Evolutionary conservation across 2,888 invertebrate species (phyloP).

Genomic region (Hybos culiciformis): DNA sequence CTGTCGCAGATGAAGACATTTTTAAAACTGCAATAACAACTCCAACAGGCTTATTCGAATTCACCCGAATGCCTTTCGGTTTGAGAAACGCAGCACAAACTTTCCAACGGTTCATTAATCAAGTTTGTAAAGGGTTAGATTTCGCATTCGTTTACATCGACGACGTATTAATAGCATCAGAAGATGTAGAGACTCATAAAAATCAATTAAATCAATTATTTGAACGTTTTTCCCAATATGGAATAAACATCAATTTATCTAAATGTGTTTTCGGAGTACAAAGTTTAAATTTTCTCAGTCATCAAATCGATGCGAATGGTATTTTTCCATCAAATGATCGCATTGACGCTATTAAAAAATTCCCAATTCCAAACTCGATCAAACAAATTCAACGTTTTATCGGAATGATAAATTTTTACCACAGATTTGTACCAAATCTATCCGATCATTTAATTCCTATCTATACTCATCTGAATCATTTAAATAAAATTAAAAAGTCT

Average conservation of each 20-base stretch:
- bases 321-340: slow-evolving; percentile 1
- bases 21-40: slow-evolving; percentile 24
- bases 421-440: not conserved
- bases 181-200: slow-evolving; percentile 10
- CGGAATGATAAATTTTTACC: not conserved
- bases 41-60: slow-evolving; percentile 25
- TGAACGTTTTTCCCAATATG: not conserved
- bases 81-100: slow-evolving; percentile 24
- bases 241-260: slow-evolving; percentile 13
- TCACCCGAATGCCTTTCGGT: slow-evolving; percentile 21
- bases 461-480: not conserved
- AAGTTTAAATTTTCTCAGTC: not conserved
- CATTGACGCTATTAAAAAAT: not conserved
- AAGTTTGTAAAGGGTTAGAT: slow-evolving; percentile 14
- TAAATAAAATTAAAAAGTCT: not conserved
- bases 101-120: slow-evolving; percentile 23
- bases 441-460: not conserved
- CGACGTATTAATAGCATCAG: slow-evolving; percentile 17
- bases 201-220: slow-evolving; percentile 13
- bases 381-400: not conserved
- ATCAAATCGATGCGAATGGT: not conserved
- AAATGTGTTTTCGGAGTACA: slow-evolving; percentile 11
- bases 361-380: not conserved
- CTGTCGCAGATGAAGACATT: slow-evolving; percentile 21
- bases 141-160: slow-evolving; percentile 18